These are phyloP conservation scores for Cheiracanthium punctorium DNA, from an alignment of 2,888 invertebrate species.

Conservation along the genomic window DNA sequence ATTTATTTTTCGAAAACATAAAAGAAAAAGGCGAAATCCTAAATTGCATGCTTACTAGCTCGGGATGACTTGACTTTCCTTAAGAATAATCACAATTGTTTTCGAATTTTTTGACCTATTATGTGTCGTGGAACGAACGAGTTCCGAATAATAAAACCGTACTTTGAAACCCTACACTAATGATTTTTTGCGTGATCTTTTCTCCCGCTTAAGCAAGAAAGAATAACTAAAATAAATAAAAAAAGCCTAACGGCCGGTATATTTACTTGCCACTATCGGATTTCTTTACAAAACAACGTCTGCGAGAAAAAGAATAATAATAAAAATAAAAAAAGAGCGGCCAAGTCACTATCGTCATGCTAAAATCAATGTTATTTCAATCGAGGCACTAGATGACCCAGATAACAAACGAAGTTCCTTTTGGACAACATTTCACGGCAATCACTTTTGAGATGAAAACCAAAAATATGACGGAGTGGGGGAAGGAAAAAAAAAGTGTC, in stretches of 20 bases:
- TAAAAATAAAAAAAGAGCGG: no score
- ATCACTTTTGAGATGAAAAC: conserved; percentile 47
- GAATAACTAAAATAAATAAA: no score
- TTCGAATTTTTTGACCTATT: no score
- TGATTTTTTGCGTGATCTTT: conserved; percentile 23
- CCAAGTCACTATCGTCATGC: conserved; percentile 38
- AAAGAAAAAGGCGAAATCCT: no score
- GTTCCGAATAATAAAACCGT: background rate
- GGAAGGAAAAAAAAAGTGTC: no score
- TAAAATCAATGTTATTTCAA: conserved; percentile 60
- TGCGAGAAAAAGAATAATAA: no score
- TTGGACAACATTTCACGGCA: conserved; percentile 24
- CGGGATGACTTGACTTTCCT: no score
- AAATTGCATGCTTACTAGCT: no score
- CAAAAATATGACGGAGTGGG: conserved; percentile 14
- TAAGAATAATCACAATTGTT: no score
- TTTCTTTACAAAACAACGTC: conserved; percentile 44
- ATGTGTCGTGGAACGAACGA: no score
- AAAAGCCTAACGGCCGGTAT: background rate
- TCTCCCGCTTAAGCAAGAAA: no score
- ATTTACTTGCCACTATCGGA: conserved; percentile 40
- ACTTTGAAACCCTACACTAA: background rate
- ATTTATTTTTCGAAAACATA: no score
- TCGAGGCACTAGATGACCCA: conserved; percentile 20
- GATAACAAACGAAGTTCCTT: conserved; percentile 15